These are phyloP conservation scores for Mastacembelus armatus DNA, from an alignment of 2,797 vertebrate genomes.

Conservation along the genomic window DNA sequence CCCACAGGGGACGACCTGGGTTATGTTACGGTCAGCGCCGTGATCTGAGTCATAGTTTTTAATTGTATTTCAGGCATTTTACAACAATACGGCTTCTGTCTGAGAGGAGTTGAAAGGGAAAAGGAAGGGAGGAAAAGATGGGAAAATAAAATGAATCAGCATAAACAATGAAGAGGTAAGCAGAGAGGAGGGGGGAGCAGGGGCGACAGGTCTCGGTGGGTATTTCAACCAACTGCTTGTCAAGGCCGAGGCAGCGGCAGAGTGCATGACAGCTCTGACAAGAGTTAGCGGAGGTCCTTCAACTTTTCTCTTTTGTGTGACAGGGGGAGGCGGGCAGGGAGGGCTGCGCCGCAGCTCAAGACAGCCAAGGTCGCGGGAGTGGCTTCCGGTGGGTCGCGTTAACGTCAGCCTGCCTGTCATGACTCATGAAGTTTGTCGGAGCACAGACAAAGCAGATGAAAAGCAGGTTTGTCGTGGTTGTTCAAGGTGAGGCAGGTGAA, in stretches of 20 bases:
- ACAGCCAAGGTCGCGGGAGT: conserved; percentile 58
- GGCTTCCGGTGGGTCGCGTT: conserved; percentile 63
- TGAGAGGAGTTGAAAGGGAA: conserved; percentile 10
- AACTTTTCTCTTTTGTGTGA: conserved; percentile 61
- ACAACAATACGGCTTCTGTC: conserved; percentile 12
- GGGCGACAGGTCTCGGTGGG: conserved; percentile 59
- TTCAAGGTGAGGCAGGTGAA: conserved; percentile 47
- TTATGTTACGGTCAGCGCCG: conserved; percentile 10
- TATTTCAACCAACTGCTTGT: conserved; percentile 66
- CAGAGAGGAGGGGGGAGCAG: conserved; percentile 13
- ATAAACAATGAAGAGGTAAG: conserved; percentile 58
- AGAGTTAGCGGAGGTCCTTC: conserved; percentile 71
- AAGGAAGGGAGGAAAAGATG: not conserved
- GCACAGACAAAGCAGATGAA: conserved; percentile 12
- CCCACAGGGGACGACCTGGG: conserved; percentile 25
- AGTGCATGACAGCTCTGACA: conserved; percentile 77
- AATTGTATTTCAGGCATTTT: conserved; percentile 46
- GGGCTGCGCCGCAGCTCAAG: conserved; percentile 33
- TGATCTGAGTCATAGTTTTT: conserved; percentile 31
- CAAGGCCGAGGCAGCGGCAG: conserved; percentile 48
- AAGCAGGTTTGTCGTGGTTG: conserved; percentile 1
- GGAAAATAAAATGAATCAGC: conserved; percentile 50
- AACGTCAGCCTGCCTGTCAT: conserved; percentile 68
- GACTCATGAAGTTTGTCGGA: conserved; percentile 54
- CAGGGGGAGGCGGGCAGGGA: conserved; percentile 58